phyloP scores from a whole-genome alignment of 2,113 vertebrate species.

The Semnornis frantzii region DNA sequence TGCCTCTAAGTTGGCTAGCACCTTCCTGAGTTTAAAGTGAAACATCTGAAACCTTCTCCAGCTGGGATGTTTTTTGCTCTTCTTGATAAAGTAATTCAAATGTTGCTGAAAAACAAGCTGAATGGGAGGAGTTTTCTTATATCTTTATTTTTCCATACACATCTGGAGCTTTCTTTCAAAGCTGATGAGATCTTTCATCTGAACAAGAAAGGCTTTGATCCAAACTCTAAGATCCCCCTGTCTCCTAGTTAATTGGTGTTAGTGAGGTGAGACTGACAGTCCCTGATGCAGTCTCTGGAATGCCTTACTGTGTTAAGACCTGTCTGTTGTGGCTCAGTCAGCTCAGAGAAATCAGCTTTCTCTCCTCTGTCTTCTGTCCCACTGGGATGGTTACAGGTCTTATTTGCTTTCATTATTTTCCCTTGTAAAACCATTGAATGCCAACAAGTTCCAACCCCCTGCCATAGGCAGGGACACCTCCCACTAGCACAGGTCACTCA shows the following conservation, averaged over 20 bases:
- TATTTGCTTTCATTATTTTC: slow-evolving; percentile 59
- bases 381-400: slow-evolving; percentile 35
- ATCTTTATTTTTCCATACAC: background rate
- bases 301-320: slow-evolving; percentile 43
- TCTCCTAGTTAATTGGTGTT: slow-evolving; percentile 64
- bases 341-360: slow-evolving; percentile 38
- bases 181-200: slow-evolving; percentile 55
- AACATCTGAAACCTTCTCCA: slow-evolving; percentile 43
- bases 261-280: slow-evolving; percentile 59
- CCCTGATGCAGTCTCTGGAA: slow-evolving; percentile 13
- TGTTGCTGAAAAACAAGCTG: slow-evolving; percentile 28
- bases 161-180: slow-evolving; percentile 68
- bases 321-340: slow-evolving; percentile 44
- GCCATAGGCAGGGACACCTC: too few relatives aligned
- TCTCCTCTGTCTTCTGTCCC: slow-evolving; percentile 41
- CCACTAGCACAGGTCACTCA: too few relatives aligned
- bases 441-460: too few relatives aligned
- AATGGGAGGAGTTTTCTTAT: background rate
- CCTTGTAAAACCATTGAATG: slow-evolving; percentile 54
- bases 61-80: slow-evolving; percentile 54
- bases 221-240: slow-evolving; percentile 36
- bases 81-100: slow-evolving; percentile 56
- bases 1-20: slow-evolving; percentile 34
- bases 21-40: slow-evolving; percentile 56
- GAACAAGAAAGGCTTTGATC: slow-evolving; percentile 64